Evolutionary conservation across 2,888 invertebrate genomes (phyloP).

Genomic region (Tetragonula carbonaria): DNA sequence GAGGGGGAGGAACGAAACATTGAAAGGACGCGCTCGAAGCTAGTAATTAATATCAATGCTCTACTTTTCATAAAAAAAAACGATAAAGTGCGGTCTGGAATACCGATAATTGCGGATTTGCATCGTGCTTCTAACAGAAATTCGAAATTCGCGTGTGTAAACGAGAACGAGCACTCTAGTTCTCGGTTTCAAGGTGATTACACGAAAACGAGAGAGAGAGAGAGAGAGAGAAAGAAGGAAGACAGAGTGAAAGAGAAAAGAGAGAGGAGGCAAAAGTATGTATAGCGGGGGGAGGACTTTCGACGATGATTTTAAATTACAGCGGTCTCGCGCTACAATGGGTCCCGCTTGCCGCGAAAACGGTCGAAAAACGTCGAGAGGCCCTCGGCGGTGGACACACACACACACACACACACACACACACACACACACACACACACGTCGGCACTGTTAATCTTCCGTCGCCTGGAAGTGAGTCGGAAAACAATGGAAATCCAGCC

Average conservation of each 20-base stretch:
- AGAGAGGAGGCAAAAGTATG: neutral
- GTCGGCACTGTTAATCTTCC: conserved; percentile 77
- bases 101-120: conserved; percentile 27
- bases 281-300: conserved; percentile 14
- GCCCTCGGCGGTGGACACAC: conserved; percentile 65
- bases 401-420: no score
- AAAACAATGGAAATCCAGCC: conserved; percentile 75
- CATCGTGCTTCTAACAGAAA: neutral
- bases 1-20: neutral
- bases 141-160: conserved; percentile 12
- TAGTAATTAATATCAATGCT: conserved; percentile 48
- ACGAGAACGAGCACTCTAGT: conserved; percentile 10
- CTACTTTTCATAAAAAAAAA: conserved; percentile 11
- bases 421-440: conserved; percentile 26
- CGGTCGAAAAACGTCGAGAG: conserved; percentile 73
- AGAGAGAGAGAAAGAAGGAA: neutral
- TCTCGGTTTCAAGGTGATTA: conserved; percentile 23
- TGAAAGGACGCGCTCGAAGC: conserved; percentile 2
- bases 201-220: neutral
- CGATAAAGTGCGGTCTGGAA: neutral
- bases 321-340: conserved; percentile 55
- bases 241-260: neutral
- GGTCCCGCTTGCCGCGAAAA: conserved; percentile 60
- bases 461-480: conserved; percentile 78
- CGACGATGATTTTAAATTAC: conserved; percentile 59